These are phyloP conservation scores for Lutraria rhynchaena DNA, from an alignment of 1,140 invertebrate species.

Conservation along the genomic window DNA sequence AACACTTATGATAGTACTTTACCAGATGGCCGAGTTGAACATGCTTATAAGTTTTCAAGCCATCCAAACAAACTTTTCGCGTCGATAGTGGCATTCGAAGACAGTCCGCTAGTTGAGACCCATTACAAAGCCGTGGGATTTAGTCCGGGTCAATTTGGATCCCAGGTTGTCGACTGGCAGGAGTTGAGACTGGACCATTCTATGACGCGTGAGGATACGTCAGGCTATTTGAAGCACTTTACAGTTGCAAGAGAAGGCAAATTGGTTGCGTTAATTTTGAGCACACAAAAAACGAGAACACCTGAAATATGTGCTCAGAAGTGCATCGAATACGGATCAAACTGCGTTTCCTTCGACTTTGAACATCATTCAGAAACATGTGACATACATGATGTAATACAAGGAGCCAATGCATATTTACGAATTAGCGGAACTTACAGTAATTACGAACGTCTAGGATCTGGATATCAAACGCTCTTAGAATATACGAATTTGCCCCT, in stretches of 20 bases:
- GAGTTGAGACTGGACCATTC: constrained; percentile 16
- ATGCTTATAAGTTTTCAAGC: constrained; percentile 28
- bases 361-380: constrained; percentile 49
- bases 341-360: constrained; percentile 39
- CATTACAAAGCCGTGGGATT: constrained; percentile 48
- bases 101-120: constrained; percentile 27
- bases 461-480: constrained; percentile 20
- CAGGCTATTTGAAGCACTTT: constrained; percentile 38
- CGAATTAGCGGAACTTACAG: constrained; percentile 35
- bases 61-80: constrained; percentile 30
- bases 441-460: constrained; percentile 41
- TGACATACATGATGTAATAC: constrained; percentile 34
- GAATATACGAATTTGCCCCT: constrained; percentile 22
- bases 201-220: background rate
- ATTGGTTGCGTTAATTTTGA: constrained; percentile 1
- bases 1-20: constrained; percentile 45
- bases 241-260: constrained; percentile 35
- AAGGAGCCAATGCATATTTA: constrained; percentile 35
- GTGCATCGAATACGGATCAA: constrained; percentile 22
- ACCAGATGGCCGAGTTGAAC: constrained; percentile 39
- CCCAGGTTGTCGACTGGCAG: constrained; percentile 34
- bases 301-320: constrained; percentile 7
- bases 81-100: constrained; percentile 25
- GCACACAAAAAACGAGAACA: background rate
- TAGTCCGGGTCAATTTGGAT: constrained; percentile 41